phyloP scores from a whole-genome alignment of 2,888 invertebrate species.

The Labia minor region DNA sequence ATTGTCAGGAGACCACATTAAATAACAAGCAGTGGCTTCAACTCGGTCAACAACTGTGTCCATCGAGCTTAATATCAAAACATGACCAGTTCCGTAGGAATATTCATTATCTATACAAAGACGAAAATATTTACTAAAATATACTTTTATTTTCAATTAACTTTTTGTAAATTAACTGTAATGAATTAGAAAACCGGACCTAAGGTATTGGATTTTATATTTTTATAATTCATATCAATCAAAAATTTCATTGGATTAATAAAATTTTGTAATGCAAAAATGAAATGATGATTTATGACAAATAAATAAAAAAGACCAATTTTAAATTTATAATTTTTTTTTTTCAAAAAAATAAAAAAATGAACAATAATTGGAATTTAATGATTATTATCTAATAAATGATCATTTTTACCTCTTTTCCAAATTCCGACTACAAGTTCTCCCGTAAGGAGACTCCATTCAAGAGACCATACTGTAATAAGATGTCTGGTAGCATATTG shows the following conservation, averaged over 20 bases:
- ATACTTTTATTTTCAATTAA: background rate
- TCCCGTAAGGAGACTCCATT: background rate
- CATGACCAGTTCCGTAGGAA: background rate
- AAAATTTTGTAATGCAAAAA: no score
- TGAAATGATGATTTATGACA: no score
- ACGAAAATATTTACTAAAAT: no score
- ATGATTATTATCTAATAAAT: no score
- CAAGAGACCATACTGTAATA: background rate
- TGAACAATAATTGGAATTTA: background rate
- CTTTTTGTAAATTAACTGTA: no score
- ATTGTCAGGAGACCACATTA: background rate
- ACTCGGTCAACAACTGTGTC: background rate
- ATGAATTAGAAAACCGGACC: no score
- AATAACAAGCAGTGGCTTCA: background rate
- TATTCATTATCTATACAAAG: background rate
- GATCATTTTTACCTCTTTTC: background rate
- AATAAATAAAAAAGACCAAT: no score
- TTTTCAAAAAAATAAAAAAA: background rate
- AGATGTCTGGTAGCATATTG: background rate
- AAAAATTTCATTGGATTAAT: no score
- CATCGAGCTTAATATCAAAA: background rate
- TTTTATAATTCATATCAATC: no score
- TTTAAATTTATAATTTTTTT: no score
- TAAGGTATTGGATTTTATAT: no score
- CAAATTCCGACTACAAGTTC: background rate